Evolutionary conservation across 37 sponge, comb jelly and placozoan species (phyloP), one percentile per base, ranked within the genome.

Genomic region (Sycon ciliatum): DNA sequence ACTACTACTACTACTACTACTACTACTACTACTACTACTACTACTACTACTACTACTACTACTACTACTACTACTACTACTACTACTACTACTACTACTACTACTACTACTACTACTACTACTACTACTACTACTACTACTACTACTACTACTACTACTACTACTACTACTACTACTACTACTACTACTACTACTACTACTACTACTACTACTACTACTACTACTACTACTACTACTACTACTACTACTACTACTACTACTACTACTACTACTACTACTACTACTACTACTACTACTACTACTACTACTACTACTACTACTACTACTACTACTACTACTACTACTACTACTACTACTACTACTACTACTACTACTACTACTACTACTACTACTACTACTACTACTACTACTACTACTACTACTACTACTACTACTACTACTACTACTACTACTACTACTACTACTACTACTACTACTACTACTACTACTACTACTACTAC

Each of bases 141-240:
- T n/a, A n/a, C n/a, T n/a, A n/a, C n/a, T n/a, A n/a, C n/a, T n/a
- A n/a, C n/a, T n/a, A n/a, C n/a, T n/a, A n/a, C n/a, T n/a, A n/a
- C n/a, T n/a, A n/a, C n/a, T n/a, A n/a, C n/a, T n/a, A n/a, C n/a
- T n/a, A n/a, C n/a, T n/a, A n/a, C n/a, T n/a, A n/a, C n/a, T n/a
- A n/a, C n/a, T n/a, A n/a, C n/a, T n/a, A n/a, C n/a, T n/a, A n/a
- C n/a, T n/a, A n/a, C n/a, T n/a, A n/a, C n/a, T n/a, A n/a, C n/a
- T n/a, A n/a, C n/a, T n/a, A 11, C 16, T 16, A 11, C 11, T 16
- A 11, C 52, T 16, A 46, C 52, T 46, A 46, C 52, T 46, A 46
- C 52, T 46, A 46, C 52, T 46, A 46, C 52, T 46, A 46, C 52
- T 46, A 46, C 52, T 46, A 46, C 52, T 46, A 46, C 52, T 46